Evolutionary conservation across 2,888 invertebrate genomes (phyloP).

Genomic region (Mayetiola destructor): DNA sequence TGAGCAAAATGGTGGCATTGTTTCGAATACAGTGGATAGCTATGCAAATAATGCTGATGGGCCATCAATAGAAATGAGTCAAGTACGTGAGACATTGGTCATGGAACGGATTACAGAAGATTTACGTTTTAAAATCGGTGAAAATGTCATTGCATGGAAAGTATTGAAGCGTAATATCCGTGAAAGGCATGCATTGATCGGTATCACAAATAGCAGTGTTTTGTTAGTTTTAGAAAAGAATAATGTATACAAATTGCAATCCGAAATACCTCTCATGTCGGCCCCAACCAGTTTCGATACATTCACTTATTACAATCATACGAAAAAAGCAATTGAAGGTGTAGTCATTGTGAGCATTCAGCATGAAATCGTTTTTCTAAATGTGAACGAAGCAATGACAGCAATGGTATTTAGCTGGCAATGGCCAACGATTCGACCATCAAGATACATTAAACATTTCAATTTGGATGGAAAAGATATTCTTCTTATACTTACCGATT

Average conservation of each 20-base stretch:
- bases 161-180: neutral
- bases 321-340: constrained; percentile 23
- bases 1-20: neutral
- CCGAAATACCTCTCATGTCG: constrained; percentile 13
- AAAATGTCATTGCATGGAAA: constrained; percentile 27
- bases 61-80: neutral
- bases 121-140: constrained; percentile 24
- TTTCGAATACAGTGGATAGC: constrained; percentile 6
- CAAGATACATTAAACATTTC: constrained; percentile 24
- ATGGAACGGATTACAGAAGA: constrained; percentile 29
- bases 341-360: constrained; percentile 20
- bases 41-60: neutral
- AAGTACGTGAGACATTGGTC: constrained; percentile 26
- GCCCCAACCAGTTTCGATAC: constrained; percentile 20
- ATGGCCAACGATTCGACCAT: constrained; percentile 25
- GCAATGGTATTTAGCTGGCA: constrained; percentile 23
- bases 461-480: constrained; percentile 23
- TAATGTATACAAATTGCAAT: constrained; percentile 4
- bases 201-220: constrained; percentile 22
- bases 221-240: constrained; percentile 22
- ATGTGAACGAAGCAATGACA: constrained; percentile 18
- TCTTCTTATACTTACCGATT: constrained; percentile 23
- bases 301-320: constrained; percentile 26
- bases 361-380: constrained; percentile 27
- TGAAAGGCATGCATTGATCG: constrained; percentile 22